These are phyloP conservation scores for Leptobrachium ailaonicum DNA, from an alignment of 2,113 vertebrate species.

Conservation along the genomic window DNA sequence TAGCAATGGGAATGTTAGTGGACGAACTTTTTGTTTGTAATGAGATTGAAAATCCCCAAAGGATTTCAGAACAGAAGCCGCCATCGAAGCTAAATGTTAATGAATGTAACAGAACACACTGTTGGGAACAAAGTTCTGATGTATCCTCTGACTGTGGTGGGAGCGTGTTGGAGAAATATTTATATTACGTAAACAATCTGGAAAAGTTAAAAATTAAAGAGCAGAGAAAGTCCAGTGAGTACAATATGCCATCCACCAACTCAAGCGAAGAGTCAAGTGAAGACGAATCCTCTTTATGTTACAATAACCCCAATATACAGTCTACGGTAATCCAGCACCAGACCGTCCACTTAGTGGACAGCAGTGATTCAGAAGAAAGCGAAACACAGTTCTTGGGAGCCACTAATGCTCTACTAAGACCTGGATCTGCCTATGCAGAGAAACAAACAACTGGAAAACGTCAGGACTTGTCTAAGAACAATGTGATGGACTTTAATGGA, in stretches of 20 bases:
- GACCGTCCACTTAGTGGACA: neutral
- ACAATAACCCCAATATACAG: neutral
- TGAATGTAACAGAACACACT: neutral
- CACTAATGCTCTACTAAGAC: neutral
- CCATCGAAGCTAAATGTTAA: neutral
- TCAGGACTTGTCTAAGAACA: neutral
- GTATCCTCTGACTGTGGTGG: conserved; percentile 2
- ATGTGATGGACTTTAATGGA: neutral
- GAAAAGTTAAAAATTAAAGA: conserved; percentile 37
- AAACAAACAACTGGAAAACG: neutral
- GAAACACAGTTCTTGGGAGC: conserved; percentile 1
- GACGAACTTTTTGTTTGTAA: conserved; percentile 2
- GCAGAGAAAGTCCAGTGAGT: conserved; percentile 12
- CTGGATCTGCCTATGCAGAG: neutral
- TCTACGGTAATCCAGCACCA: neutral
- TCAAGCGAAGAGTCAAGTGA: neutral
- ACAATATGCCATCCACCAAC: neutral
- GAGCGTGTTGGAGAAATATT: conserved; percentile 61
- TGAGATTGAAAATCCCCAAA: conserved; percentile 5
- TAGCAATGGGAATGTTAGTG: neutral
- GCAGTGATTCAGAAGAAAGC: neutral
- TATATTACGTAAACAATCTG: conserved; percentile 57
- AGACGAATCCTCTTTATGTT: neutral
- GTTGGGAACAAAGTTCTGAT: neutral
- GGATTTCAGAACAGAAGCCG: neutral